phyloP scores from a whole-genome alignment of 2,113 vertebrate genomes.

The Lota lota region DNA sequence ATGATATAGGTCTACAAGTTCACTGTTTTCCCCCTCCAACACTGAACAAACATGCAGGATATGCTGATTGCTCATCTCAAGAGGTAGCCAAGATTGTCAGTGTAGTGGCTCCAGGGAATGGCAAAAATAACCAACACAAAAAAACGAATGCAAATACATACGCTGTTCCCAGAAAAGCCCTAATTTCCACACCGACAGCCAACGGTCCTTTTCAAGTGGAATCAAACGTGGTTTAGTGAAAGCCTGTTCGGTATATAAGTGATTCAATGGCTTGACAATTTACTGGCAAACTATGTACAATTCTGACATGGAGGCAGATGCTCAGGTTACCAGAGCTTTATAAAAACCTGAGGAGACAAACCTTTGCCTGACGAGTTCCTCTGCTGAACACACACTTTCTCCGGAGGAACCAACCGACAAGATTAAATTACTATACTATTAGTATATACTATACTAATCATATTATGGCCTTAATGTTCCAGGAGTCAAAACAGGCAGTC shows the following conservation, averaged over 20 bases:
- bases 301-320: neutral
- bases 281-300: neutral
- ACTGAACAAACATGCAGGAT: no score
- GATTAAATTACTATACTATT: no score
- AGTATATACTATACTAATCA: no score
- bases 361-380: neutral
- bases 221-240: constrained; percentile 21
- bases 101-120: no score
- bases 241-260: neutral
- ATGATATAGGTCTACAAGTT: no score
- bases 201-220: constrained; percentile 6
- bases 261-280: neutral
- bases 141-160: neutral
- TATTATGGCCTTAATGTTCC: no score
- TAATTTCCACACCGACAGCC: constrained; percentile 15
- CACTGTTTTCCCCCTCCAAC: no score
- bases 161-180: neutral
- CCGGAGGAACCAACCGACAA: no score
- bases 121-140: neutral
- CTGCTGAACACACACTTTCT: neutral
- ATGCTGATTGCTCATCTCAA: no score
- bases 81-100: no score
- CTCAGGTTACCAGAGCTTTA: neutral
- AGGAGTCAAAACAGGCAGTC: no score
- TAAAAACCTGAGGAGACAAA: neutral